A percentile compares a stretch with the other conserved stretches of the same genome.
phyloP scores from a whole-genome alignment of 2,797 vertebrate species.

The Pseudochaenichthys georgianus region DNA sequence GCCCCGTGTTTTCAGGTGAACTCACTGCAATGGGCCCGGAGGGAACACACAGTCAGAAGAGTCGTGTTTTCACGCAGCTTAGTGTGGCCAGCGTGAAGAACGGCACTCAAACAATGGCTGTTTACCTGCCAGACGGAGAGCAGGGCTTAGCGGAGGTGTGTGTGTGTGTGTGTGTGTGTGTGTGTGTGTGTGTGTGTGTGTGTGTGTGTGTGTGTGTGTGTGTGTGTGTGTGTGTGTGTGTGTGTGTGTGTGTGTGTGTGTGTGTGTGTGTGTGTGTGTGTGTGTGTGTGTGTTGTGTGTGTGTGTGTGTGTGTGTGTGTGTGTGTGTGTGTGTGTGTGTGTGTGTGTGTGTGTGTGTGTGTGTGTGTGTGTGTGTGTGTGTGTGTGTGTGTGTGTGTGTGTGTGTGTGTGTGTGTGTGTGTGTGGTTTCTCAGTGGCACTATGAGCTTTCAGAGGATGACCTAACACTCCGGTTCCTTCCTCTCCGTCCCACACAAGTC shows the following conservation, averaged over 20 bases:
- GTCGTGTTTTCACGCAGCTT: constrained; percentile 36
- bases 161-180: constrained; percentile 5
- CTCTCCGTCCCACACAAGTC: constrained; percentile 63
- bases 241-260: constrained; percentile 9
- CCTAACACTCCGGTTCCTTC: constrained; percentile 77
- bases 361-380: neutral
- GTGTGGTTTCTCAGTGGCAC: constrained; percentile 60
- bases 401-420: constrained; percentile 38
- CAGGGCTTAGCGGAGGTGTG: constrained; percentile 22
- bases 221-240: constrained; percentile 22
- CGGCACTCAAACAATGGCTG: constrained; percentile 63
- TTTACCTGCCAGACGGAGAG: constrained; percentile 67
- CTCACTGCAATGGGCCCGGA: neutral
- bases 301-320: neutral
- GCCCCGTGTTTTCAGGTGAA: neutral
- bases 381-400: constrained; percentile 30
- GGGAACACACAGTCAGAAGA: constrained; percentile 7
- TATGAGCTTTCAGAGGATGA: constrained; percentile 74
- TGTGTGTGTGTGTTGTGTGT: constrained; percentile 19
- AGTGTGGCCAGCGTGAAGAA: constrained; percentile 41
- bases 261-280: constrained; percentile 3
- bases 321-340: too few relatives aligned
- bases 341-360: too few relatives aligned
- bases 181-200: constrained; percentile 15
- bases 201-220: constrained; percentile 23